Percentiles rank a stretch among this genome's conserved stretches.
phyloP scores from a whole-genome alignment of 2,797 vertebrate species.

The Diplodus sargus region DNA sequence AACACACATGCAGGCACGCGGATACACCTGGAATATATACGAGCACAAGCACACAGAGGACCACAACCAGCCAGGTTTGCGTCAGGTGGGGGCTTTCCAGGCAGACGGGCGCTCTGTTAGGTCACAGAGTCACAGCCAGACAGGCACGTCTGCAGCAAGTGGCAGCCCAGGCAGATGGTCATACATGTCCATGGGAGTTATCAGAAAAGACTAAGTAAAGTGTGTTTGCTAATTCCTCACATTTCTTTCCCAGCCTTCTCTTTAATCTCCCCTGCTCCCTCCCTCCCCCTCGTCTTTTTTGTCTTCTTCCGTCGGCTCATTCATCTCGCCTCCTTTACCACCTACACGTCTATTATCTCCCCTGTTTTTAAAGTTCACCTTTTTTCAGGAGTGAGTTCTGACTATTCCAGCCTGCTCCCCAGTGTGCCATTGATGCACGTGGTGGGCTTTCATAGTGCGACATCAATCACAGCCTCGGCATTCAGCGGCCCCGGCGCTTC shows the following conservation, averaged over 20 bases:
- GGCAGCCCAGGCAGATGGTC: conserved; percentile 57
- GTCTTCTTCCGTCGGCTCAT: background rate
- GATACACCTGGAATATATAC: background rate
- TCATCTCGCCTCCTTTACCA: conserved; percentile 11
- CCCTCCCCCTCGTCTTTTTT: no score
- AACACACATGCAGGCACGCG: background rate
- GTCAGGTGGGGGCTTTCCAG: conserved; percentile 24
- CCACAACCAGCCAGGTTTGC: conserved; percentile 22
- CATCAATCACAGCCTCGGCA: conserved; percentile 57
- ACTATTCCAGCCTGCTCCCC: conserved; percentile 31
- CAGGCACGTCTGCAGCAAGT: conserved; percentile 37
- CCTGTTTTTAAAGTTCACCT: conserved; percentile 47
- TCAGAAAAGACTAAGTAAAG: conserved; percentile 27
- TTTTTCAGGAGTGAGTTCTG: conserved; percentile 34
- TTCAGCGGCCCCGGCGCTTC: conserved; percentile 28
- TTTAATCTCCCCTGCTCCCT: conserved; percentile 1
- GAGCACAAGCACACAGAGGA: conserved; percentile 17
- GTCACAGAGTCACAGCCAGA: conserved; percentile 49
- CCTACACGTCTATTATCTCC: conserved; percentile 36
- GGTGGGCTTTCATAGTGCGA: conserved; percentile 16
- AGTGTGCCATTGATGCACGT: conserved; percentile 11
- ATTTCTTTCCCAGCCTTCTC: background rate
- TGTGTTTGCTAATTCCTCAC: background rate
- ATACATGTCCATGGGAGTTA: conserved; percentile 31
- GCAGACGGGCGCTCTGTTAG: conserved; percentile 65